A percentile compares a stretch with the other conserved stretches of the same genome.
These are phyloP conservation scores for Galerucella calmariensis DNA, from an alignment of 2,888 invertebrate genomes.

Conservation along the genomic window DNA sequence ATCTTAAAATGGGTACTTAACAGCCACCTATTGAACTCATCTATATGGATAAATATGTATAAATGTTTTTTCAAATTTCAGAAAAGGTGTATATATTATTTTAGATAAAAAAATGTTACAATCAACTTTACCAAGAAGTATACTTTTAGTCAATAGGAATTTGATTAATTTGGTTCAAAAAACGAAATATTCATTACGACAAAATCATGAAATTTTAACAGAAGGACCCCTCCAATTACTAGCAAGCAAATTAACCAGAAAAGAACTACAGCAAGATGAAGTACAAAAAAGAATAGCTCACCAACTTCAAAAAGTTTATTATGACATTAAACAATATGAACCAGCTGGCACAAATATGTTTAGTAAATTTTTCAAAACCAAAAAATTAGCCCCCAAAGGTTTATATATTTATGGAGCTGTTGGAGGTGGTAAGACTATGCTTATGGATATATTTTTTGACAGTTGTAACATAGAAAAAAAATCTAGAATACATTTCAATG, in stretches of 20 bases:
- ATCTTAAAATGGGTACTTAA: slow-evolving; percentile 16
- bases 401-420: slow-evolving; percentile 91
- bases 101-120: slow-evolving; percentile 26
- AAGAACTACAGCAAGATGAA: slow-evolving; percentile 74
- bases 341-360: slow-evolving; percentile 66
- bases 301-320: slow-evolving; percentile 75
- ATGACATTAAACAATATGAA: slow-evolving; percentile 71
- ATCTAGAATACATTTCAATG: slow-evolving; percentile 92
- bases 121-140: slow-evolving; percentile 9
- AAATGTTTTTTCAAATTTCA: background rate
- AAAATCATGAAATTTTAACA: slow-evolving; percentile 39
- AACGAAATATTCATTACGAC: slow-evolving; percentile 42
- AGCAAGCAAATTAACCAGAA: slow-evolving; percentile 70
- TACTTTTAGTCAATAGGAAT: slow-evolving; percentile 23
- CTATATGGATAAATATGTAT: background rate
- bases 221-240: slow-evolving; percentile 62
- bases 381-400: slow-evolving; percentile 74
- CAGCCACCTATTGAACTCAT: background rate
- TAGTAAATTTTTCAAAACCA: slow-evolving; percentile 56
- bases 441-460: slow-evolving; percentile 98
- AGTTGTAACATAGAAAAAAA: slow-evolving; percentile 76
- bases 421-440: slow-evolving; percentile 97
- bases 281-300: slow-evolving; percentile 79
- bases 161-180: slow-evolving; percentile 16
- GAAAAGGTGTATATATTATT: background rate